phyloP scores from a whole-genome alignment of 1,140 invertebrate species.

The Drosophila miranda region DNA sequence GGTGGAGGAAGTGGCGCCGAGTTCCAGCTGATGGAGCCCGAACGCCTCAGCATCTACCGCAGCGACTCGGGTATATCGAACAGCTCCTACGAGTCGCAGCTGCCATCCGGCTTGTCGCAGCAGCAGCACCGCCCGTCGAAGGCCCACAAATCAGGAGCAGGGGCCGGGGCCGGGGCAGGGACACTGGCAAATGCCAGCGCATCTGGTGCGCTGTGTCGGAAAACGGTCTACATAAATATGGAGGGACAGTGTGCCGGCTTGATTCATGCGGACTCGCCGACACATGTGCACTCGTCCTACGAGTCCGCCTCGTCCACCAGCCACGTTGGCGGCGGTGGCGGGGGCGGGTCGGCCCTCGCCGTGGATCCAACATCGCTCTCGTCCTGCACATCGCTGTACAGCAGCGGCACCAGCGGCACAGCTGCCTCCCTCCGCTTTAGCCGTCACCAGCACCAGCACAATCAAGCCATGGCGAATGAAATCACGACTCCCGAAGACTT shows the following conservation, averaged over 20 bases:
- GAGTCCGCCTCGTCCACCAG: slow-evolving; percentile 58
- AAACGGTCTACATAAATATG: slow-evolving; percentile 63
- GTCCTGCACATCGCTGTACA: slow-evolving; percentile 53
- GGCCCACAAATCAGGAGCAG: slow-evolving; percentile 22
- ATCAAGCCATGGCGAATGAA: slow-evolving; percentile 26
- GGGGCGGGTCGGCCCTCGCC: slow-evolving; percentile 1
- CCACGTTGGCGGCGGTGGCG: not conserved
- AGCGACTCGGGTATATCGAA: slow-evolving; percentile 82
- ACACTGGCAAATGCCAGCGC: slow-evolving; percentile 6
- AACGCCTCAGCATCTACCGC: slow-evolving; percentile 77
- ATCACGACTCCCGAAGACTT: slow-evolving; percentile 63
- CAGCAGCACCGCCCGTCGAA: slow-evolving; percentile 6
- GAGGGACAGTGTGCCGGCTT: slow-evolving; percentile 49
- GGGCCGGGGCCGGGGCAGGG: slow-evolving; percentile 1
- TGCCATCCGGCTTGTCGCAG: slow-evolving; percentile 27
- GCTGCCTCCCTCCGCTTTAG: slow-evolving; percentile 49
- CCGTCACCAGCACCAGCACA: slow-evolving; percentile 47
- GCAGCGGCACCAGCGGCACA: slow-evolving; percentile 46
- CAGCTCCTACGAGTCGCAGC: slow-evolving; percentile 75
- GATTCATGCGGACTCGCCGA: slow-evolving; percentile 15
- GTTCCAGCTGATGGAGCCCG: slow-evolving; percentile 71
- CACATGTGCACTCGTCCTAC: slow-evolving; percentile 62
- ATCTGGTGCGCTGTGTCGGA: slow-evolving; percentile 24
- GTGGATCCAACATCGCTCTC: slow-evolving; percentile 58
- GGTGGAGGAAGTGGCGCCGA: slow-evolving; percentile 32